These are phyloP conservation scores for Glareola pratincola DNA, from an alignment of 2,113 vertebrate genomes.

Conservation along the genomic window DNA sequence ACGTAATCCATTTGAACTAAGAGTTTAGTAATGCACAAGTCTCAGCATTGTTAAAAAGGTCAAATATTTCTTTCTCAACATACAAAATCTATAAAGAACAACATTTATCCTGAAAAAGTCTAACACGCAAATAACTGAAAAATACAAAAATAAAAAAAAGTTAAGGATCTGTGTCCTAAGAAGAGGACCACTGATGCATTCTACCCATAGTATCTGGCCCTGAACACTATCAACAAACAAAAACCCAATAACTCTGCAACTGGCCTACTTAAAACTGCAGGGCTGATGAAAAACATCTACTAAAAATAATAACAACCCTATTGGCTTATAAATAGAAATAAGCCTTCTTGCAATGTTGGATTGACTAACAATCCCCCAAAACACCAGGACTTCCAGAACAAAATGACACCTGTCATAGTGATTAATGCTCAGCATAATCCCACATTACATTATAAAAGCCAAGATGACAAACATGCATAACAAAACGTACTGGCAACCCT, in stretches of 20 bases:
- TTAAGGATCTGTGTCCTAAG: neutral
- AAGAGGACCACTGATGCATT: neutral
- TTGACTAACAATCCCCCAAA: neutral
- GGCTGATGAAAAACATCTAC: neutral
- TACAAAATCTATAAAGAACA: neutral
- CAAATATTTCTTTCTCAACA: neutral
- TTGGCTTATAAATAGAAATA: neutral
- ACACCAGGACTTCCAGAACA: neutral
- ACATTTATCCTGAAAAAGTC: neutral
- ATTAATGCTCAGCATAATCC: neutral
- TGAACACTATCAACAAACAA: neutral
- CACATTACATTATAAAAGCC: neutral
- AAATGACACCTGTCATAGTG: neutral
- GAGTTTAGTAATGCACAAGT: neutral
- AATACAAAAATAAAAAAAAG: neutral
- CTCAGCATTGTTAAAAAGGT: neutral
- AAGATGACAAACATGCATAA: rapidly evolving
- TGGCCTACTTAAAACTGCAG: neutral
- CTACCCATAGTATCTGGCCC: neutral
- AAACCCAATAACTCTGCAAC: neutral
- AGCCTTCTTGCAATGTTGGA: neutral
- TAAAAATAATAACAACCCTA: neutral
- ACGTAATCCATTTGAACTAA: neutral
- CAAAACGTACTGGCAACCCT: neutral
- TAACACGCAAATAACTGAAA: neutral